A percentile compares a stretch with the other conserved stretches of the same genome.
These are phyloP conservation scores for Melinaea marsaeus DNA, from an alignment of 2,888 invertebrate species.

Conservation along the genomic window DNA sequence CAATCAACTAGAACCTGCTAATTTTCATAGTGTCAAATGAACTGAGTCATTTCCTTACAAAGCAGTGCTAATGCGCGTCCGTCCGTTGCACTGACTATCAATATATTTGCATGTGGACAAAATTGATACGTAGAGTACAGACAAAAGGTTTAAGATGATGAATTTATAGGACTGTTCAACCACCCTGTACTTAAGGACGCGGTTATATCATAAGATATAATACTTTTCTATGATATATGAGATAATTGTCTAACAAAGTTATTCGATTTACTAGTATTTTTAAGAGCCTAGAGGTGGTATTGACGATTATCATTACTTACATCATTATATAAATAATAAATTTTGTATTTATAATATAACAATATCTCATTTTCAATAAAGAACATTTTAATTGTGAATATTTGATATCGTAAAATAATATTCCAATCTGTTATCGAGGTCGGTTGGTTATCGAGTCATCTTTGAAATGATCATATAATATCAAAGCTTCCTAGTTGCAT, in stretches of 20 bases:
- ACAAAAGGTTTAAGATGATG: constrained; percentile 14
- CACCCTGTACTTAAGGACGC: neutral
- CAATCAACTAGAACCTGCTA: constrained; percentile 54
- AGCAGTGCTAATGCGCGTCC: constrained; percentile 66
- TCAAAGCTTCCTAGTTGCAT: constrained; percentile 51
- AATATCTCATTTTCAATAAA: neutral
- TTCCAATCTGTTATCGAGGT: neutral
- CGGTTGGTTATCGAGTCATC: neutral
- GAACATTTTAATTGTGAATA: neutral
- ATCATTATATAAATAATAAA: too few species aligned
- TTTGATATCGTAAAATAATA: neutral
- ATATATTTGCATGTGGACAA: constrained; percentile 69
- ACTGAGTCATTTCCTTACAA: constrained; percentile 67
- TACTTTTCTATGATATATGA: neutral
- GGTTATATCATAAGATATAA: neutral
- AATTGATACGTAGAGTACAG: constrained; percentile 29
- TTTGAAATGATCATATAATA: constrained; percentile 40
- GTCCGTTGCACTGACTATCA: constrained; percentile 61
- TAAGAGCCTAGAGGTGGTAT: too few species aligned
- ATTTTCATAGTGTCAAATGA: constrained; percentile 69
- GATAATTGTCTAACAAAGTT: neutral
- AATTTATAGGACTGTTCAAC: constrained; percentile 10
- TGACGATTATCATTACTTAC: too few species aligned
- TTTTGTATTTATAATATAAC: too few species aligned
- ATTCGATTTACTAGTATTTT: too few species aligned